phyloP scores from a whole-genome alignment of 2,113 vertebrate species.

The Vimba vimba region DNA sequence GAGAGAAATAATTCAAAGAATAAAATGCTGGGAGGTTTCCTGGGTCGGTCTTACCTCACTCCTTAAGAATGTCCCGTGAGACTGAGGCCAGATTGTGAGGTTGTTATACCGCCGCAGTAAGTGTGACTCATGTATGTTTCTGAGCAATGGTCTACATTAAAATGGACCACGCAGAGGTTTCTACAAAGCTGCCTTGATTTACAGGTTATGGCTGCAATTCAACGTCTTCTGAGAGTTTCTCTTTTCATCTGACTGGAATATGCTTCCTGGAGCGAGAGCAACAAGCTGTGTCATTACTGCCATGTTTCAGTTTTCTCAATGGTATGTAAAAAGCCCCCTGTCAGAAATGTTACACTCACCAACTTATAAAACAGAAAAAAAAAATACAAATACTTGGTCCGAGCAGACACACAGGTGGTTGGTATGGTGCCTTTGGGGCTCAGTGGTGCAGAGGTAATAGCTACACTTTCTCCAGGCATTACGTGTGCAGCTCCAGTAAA shows the following conservation, averaged over 20 bases:
- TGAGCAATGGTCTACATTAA: slow-evolving; percentile 19
- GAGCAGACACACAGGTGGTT: slow-evolving; percentile 25
- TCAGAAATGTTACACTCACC: slow-evolving; percentile 11
- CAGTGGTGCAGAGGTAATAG: slow-evolving; percentile 23
- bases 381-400: not conserved
- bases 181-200: slow-evolving; percentile 26
- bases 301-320: slow-evolving; percentile 5
- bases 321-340: slow-evolving; percentile 19
- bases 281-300: slow-evolving; percentile 1
- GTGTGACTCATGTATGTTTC: slow-evolving; percentile 27
- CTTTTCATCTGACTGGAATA: slow-evolving; percentile 11
- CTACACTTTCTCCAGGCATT: slow-evolving; percentile 14
- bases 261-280: not conserved
- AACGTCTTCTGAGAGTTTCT: not conserved
- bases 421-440: slow-evolving; percentile 25
- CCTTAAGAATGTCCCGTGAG: slow-evolving; percentile 51
- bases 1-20: slow-evolving; percentile 39
- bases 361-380: not conserved
- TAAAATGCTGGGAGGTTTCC: slow-evolving; percentile 35
- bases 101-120: slow-evolving; percentile 6
- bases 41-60: slow-evolving; percentile 48
- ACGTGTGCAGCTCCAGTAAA: not conserved
- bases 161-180: slow-evolving; percentile 14
- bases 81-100: slow-evolving; percentile 32
- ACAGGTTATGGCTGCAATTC: slow-evolving; percentile 10